Base-by-base conservation (phyloP, 2,113 vertebrate genomes). In the Oryzias curvinotus region DNA sequence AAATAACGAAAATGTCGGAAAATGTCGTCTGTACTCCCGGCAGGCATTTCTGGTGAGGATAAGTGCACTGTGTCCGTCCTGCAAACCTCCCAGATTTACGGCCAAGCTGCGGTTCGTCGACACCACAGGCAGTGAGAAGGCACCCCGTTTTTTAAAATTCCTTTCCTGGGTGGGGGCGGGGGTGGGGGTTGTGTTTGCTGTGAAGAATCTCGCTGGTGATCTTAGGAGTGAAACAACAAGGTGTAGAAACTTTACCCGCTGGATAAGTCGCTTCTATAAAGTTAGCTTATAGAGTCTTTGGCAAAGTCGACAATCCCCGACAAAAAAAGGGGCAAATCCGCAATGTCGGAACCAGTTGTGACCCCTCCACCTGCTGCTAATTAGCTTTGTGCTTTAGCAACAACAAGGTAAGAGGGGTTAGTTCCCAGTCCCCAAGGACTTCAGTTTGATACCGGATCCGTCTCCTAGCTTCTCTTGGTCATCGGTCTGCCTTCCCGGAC, bases 401-500 rank as follows among this genome's bases (percentile, higher is more conserved):
- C 21, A 23, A 23, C 21, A 23, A 23, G 21, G 21, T 23, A 23
- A 10, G 8, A 8, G 10, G 7, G 36, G 36, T 36, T 12, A 2
- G 36, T 36, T 36, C 36, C 10, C 36, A 12, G 8, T 36, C 36
- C 36, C 36, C 8, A 10, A 36, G 7, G 10, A 36, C 36, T 36
- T 36, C 30, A 2, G 30, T 2, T 7, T 7, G 7, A 2, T 36
- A 36, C 21, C 8, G 36, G 36, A 12, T 12, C 12, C 3, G 36
- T 36, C 36, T 36, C 36, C 68, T 84, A 88, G 53, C 78, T 89
- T 18, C 82, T 68, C 59, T 92, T 91, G 25, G 65, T 78, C 68
- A 88, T 75, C 1, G 88, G 85, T 58, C 90, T 62, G 41, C 86
- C 91, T 28, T 92, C 91, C 3, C 90, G 85, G 30, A 89, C 66